Evolutionary conservation across 1,140 invertebrate genomes (phyloP).

Genomic region (Dinoponera quadriceps): DNA sequence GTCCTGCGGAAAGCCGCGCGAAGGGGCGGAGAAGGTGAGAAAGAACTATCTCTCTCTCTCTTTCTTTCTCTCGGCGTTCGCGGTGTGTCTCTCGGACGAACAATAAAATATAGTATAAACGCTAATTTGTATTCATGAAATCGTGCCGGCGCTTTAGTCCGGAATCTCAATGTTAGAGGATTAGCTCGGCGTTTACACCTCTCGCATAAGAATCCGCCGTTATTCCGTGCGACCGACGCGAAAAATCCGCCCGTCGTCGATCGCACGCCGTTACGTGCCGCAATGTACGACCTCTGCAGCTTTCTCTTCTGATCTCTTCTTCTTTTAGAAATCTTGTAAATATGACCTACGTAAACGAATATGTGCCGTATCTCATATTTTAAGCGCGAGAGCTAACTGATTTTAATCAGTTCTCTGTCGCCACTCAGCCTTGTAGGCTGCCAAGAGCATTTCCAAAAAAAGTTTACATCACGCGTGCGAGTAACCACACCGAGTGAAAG

Average conservation of each 20-base stretch:
- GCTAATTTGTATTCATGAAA: conserved; percentile 47
- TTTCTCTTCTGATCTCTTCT: too few species aligned
- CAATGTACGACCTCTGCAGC: too few species aligned
- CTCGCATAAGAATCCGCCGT: neutral
- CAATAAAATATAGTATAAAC: conserved; percentile 1
- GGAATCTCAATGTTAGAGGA: neutral
- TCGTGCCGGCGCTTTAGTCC: neutral
- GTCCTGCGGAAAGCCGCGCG: conserved; percentile 11
- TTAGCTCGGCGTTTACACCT: neutral
- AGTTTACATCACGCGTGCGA: too few species aligned
- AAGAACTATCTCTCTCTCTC: neutral
- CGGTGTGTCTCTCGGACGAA: neutral
- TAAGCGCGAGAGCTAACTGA: too few species aligned
- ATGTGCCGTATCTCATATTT: too few species aligned
- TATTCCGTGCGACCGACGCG: conserved; percentile 1
- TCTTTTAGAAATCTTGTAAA: too few species aligned
- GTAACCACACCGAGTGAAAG: too few species aligned
- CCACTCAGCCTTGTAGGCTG: too few species aligned
- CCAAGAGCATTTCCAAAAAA: too few species aligned
- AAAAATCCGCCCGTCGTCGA: neutral
- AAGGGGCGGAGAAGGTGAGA: neutral
- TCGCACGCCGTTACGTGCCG: neutral
- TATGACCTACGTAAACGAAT: too few species aligned
- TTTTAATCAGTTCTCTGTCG: too few species aligned
- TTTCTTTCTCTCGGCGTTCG: too few species aligned